Evolutionary conservation across 2,113 vertebrate genomes (phyloP), one percentile per base, ranked within the genome.

Genomic region (Elaphurus davidianus): DNA sequence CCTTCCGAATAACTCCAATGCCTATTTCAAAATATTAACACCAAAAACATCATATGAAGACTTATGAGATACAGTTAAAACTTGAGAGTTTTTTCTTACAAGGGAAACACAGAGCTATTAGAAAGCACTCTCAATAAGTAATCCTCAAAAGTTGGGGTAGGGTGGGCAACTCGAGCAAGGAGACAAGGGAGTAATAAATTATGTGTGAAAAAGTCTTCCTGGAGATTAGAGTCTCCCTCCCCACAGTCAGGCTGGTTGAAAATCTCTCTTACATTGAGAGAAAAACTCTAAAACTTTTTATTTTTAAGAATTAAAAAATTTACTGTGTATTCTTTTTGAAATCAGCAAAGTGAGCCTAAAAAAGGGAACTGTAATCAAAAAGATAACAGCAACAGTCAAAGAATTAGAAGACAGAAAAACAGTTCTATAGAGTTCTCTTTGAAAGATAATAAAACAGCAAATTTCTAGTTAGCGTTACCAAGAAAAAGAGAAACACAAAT

Each of bases 21-120:
- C 28, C 28, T 83, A 92, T 43, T 93, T 64, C 27, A 94, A 87
- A 90, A 91, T 50, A 96, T 33, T 85, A 96, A 96, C 54, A 90
- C 50, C 7, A 43, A 96, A 64, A 91, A 47, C 9, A 94, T 81
- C 25, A 90, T 16, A 71, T 21, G 50, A 96, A 78, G 43, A 71
- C 59, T 71, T 67, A 88, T 1, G 5, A 50, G 59, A 71, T 90
- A 95, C 4, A 71, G 52, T 93, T 89, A 92, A 79, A 59, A 90
- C 21, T 67, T 83, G 27, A 67, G 33, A 67, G 33, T 12, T 59
- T 50, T 96, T 92, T 60, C 43, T 89, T 36, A 67, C 0, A 17
- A 90, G 59, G 85, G 7, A 92, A 97, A 89, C 28, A 33, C 50
- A 67, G 4, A 94, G 21, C 17, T 67, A 59, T 40, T 23, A 83